These are phyloP conservation scores for Luehdorfia chinensis DNA, from an alignment of 1,140 invertebrate genomes.

Conservation along the genomic window DNA sequence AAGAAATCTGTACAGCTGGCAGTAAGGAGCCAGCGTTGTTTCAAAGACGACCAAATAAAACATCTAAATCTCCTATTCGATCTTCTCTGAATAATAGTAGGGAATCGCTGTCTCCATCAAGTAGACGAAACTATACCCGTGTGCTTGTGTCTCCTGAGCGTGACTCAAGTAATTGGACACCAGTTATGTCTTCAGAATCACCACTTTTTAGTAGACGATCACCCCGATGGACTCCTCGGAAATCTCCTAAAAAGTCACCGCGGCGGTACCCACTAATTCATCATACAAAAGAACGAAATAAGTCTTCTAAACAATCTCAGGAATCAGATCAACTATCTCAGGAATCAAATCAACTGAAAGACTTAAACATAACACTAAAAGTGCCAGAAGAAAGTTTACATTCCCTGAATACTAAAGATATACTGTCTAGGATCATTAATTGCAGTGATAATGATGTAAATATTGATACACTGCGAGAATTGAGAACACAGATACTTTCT, in stretches of 20 bases:
- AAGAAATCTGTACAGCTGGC: conserved; percentile 45
- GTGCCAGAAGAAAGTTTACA: conserved; percentile 61
- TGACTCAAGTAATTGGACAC: conserved; percentile 28
- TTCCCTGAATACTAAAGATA: conserved; percentile 63
- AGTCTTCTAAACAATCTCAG: conserved; percentile 32
- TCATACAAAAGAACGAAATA: conserved; percentile 51
- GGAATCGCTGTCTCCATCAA: conserved; percentile 19
- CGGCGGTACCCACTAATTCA: conserved; percentile 33
- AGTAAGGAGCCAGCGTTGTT: conserved; percentile 65
- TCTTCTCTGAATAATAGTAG: conserved; percentile 15
- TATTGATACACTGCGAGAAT: conserved; percentile 55
- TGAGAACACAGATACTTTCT: conserved; percentile 54
- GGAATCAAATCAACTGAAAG: conserved; percentile 25
- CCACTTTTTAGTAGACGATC: conserved; percentile 51
- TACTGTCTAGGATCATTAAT: conserved; percentile 62
- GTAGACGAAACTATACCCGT: conserved; percentile 56
- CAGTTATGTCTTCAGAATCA: conserved; percentile 25
- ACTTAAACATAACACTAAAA: conserved; percentile 64
- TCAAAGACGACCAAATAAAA: conserved; percentile 53
- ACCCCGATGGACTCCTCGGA: conserved; percentile 35
- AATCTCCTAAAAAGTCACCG: conserved; percentile 33
- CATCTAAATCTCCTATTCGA: conserved; percentile 24
- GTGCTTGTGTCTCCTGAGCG: conserved; percentile 55
- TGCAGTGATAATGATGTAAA: conserved; percentile 64
- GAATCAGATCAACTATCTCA: conserved; percentile 22